A percentile compares a stretch with the other conserved stretches of the same genome.
Conservation (phyloP, 2,113 vertebrate genomes). For the Phyllostomus hastatus region DNA sequence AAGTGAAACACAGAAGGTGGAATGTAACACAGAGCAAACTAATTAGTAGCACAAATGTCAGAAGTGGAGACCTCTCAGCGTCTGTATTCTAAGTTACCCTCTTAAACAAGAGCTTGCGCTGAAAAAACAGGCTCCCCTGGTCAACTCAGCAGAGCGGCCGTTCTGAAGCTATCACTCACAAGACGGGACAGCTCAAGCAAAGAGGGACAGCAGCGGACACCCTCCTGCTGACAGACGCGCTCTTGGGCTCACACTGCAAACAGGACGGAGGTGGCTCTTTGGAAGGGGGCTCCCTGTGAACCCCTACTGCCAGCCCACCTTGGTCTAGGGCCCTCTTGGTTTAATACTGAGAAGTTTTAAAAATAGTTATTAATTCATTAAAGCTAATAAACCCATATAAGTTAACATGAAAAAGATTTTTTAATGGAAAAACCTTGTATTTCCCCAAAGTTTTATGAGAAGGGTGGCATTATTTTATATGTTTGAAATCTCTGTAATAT, state of each 20-base stretch:
- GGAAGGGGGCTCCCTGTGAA: neutral
- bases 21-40: slow-evolving; percentile 1
- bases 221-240: neutral
- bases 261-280: neutral
- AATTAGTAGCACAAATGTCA: slow-evolving; percentile 39
- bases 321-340: neutral
- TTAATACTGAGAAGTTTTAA: slow-evolving; percentile 7
- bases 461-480: neutral
- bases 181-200: neutral
- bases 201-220: neutral
- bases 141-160: neutral
- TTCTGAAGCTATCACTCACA: too few species aligned
- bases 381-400: slow-evolving; percentile 2
- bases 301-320: too few species aligned
- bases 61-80: neutral
- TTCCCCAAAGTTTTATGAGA: neutral
- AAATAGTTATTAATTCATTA: neutral
- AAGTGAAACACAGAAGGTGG: slow-evolving; percentile 46
- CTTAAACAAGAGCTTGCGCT: slow-evolving; percentile 8
- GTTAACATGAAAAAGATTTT: neutral
- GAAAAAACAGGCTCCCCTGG: neutral
- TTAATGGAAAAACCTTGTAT: neutral
- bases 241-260: neutral
- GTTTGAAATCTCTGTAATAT: neutral
- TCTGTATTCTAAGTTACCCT: slow-evolving; percentile 3